Base-by-base conservation (phyloP, 2,113 vertebrate genomes). In the Macquaria ambigua region DNA sequence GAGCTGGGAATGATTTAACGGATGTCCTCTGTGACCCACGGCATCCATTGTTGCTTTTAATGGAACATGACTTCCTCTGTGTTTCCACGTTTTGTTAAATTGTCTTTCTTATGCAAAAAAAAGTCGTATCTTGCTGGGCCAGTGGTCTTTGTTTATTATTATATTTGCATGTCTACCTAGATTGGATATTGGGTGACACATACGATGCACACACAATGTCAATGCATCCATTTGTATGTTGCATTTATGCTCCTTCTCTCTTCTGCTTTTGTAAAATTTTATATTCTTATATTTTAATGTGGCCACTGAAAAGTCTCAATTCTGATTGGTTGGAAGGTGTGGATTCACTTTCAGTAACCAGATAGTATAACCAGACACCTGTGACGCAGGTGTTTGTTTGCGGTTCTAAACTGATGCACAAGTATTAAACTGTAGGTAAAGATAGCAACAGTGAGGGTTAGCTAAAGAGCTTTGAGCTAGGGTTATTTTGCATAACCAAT, bases 71-170 rank as follows among this genome's bases (percentile, higher is more conserved):
- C 46, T 37, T 72, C 20, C 73, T 46, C 50, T 16, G 9, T 53
- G 23, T 66, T 75, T 87, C 41, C 64, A 58, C 41, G 14, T 53
- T 48, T 82, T 77, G 66, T 83, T 67, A 34, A 3, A 3, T 72
- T 37, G 18, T 53, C 52, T 53, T 53, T 8, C 18, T 53, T 21
- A 53, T 21, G 7, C 52, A 53, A 6, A 1, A 14, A 66, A 41
- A 41, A 6, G 28, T 8, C 15, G 18, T 5, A 28, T 48, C 41
- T 43, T 67, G 39, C 64, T 67, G 6, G n/a, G 3, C 6, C 23
- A 48, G n/a, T 16, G 0, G n/a, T 48, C 43, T 50, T 50, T 68
- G 43, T 20, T 52, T 52, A 23, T 28, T 20, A 37, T 8, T 28
- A 8, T 20, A 18, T 37, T 37, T 34, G 28, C 18, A 21, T 12